A percentile compares a stretch with the other conserved stretches of the same genome.
Evolutionary conservation across 2,888 invertebrate species (phyloP).

Genomic region (Gastrophysa polygoni): DNA sequence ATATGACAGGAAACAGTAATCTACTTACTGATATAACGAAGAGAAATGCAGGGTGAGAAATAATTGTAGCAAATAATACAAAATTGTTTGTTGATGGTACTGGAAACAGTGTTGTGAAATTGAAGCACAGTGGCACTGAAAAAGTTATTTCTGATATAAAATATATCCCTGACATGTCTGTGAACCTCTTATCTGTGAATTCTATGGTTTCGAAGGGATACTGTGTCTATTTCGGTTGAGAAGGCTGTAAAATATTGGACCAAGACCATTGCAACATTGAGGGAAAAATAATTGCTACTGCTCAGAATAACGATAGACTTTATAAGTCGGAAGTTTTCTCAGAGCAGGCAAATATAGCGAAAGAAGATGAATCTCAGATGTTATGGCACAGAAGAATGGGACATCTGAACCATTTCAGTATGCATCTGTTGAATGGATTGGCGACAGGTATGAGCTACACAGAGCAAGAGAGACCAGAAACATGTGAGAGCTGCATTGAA

Average conservation of each 20-base stretch:
- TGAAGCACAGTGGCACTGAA: conserved; percentile 15
- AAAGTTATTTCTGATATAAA: conserved; percentile 29
- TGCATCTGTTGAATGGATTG: no score
- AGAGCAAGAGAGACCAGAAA: background rate
- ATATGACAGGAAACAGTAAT: conserved; percentile 20
- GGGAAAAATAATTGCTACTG: conserved; percentile 20
- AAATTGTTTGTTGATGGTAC: conserved; percentile 16
- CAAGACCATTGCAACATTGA: conserved; percentile 9
- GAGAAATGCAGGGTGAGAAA: conserved; percentile 14
- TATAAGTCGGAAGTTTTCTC: background rate
- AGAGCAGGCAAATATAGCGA: conserved; percentile 16
- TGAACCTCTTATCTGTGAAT: conserved; percentile 38
- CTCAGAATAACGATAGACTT: conserved; percentile 15
- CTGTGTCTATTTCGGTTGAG: conserved; percentile 27
- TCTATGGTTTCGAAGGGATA: conserved; percentile 33
- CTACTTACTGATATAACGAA: conserved; percentile 14
- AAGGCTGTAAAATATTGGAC: conserved; percentile 28
- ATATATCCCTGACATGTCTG: conserved; percentile 34
- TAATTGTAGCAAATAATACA: conserved; percentile 15
- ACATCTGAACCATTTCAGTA: background rate
- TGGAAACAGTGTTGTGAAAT: conserved; percentile 20
- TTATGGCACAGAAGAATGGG: conserved; percentile 23
- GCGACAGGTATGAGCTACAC: background rate
- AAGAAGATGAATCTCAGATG: conserved; percentile 8
- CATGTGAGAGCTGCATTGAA: conserved; percentile 28